Evolutionary conservation across 2,797 vertebrate genomes (phyloP), one percentile per base, ranked within the genome.

Genomic region (Lepilemur septentrionalis): DNA sequence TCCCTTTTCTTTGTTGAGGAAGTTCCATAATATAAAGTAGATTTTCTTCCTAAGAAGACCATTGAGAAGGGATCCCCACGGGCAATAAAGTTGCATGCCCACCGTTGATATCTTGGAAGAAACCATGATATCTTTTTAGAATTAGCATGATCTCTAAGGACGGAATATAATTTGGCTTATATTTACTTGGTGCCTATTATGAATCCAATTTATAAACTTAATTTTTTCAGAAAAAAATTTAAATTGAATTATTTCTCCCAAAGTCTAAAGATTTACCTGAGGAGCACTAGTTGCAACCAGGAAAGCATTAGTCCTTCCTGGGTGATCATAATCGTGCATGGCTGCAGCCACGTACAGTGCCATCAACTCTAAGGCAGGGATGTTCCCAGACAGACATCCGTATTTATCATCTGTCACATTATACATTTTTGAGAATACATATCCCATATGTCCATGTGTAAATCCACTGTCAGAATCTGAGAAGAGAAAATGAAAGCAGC

Each of bases 301-400:
- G 98, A 99, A 99, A 76, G 99, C 99, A 2, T 99, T 99, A 70
- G 99, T 99, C 97, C 99, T 98, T 35, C 99, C 99, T 0, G 99
- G 99, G 91, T 99, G 99, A 98, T 99, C 99, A 4, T 99, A 99
- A 93, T 99, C 99, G 6, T 99, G 99, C 99, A 99, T 99, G 84
- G 99, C 99, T 0, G 99, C 99, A 2, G 99, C 99, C 50, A 99
- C 99, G 5, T 99, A 99, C 18, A 99, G 98, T 0, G 99, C 99
- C 99, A 99, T 99, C 97, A 99, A 96, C 98, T 99, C 99, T 92
- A 99, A 98, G 93, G 99, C 99, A 22, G 99, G 99, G 94, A 99
- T 99, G 97, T 99, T 99, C 94, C 99, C 99, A 17, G 99, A 99
- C 84, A 99, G 97, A 97, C 99, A 99, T 46, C 99, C 99, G 0